Evolutionary conservation across 1,140 invertebrate species (phyloP).

Genomic region (Drosophila hydei): DNA sequence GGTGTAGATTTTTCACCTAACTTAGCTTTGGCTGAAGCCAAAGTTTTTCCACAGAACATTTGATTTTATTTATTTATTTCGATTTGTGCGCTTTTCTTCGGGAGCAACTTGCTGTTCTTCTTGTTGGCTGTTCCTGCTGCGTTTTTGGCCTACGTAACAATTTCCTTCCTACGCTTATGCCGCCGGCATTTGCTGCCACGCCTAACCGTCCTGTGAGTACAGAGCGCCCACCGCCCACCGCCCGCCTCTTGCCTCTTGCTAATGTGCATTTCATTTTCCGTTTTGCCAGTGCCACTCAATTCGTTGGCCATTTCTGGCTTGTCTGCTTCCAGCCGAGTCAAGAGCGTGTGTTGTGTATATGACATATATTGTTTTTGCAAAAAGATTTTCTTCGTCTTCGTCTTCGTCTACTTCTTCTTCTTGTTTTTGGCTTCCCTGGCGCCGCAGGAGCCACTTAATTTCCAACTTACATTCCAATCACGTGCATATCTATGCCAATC

Average conservation of each 20-base stretch:
- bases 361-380: slow-evolving; percentile 73
- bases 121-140: slow-evolving; percentile 14
- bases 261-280: slow-evolving; percentile 83
- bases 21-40: slow-evolving; percentile 30
- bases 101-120: slow-evolving; percentile 17
- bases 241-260: slow-evolving; percentile 22
- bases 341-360: slow-evolving; percentile 50
- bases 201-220: too few relatives aligned
- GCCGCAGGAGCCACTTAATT: slow-evolving; percentile 75
- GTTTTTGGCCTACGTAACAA: slow-evolving; percentile 62
- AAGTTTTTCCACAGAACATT: slow-evolving; percentile 68
- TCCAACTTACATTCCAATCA: slow-evolving; percentile 78
- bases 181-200: slow-evolving; percentile 8
- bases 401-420: background rate
- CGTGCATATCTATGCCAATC: slow-evolving; percentile 75
- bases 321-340: slow-evolving; percentile 33
- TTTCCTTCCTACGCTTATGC: slow-evolving; percentile 54
- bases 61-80: slow-evolving; percentile 83
- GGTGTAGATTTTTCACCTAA: slow-evolving; percentile 44
- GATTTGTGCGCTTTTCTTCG: slow-evolving; percentile 66
- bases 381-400: slow-evolving; percentile 46
- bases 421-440: slow-evolving; percentile 26
- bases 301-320: slow-evolving; percentile 69
- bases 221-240: background rate
- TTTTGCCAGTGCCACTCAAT: slow-evolving; percentile 62